Conservation (phyloP, 2,888 invertebrate species). For the Drosophila gaucha region DNA sequence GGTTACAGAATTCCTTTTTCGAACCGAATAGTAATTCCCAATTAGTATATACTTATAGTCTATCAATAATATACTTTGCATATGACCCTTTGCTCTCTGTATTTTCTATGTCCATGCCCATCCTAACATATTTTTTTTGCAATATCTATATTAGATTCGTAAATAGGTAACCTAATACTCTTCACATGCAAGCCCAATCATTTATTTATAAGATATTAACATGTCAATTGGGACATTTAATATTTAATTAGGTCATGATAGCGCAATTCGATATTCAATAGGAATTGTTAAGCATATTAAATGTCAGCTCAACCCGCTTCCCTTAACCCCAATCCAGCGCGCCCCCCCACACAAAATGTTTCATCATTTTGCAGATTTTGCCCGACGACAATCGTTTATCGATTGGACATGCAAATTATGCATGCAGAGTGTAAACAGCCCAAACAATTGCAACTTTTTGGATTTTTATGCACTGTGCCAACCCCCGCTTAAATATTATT, state of each 20-base stretch:
- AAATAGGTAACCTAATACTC: background rate
- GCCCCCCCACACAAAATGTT: background rate
- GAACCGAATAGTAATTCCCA: background rate
- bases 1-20: too few species aligned
- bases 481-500: conserved; percentile 50
- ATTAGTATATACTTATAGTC: background rate
- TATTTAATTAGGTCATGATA: conserved; percentile 15
- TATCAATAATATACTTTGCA: too few species aligned
- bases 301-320: background rate
- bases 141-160: background rate
- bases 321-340: too few species aligned
- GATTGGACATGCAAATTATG: conserved; percentile 57
- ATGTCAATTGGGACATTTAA: conserved; percentile 10
- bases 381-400: conserved; percentile 35
- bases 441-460: conserved; percentile 34
- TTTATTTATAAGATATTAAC: conserved; percentile 3
- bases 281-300: conserved; percentile 4
- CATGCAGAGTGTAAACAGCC: conserved; percentile 37
- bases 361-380: conserved; percentile 22
- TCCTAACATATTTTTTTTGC: background rate
- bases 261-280: background rate
- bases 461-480: conserved; percentile 47
- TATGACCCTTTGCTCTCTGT: too few species aligned
- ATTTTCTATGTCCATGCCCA: background rate
- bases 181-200: background rate